Evolutionary conservation across 2,113 vertebrate species (phyloP).

Genomic region (Megaceryle torquata): DNA sequence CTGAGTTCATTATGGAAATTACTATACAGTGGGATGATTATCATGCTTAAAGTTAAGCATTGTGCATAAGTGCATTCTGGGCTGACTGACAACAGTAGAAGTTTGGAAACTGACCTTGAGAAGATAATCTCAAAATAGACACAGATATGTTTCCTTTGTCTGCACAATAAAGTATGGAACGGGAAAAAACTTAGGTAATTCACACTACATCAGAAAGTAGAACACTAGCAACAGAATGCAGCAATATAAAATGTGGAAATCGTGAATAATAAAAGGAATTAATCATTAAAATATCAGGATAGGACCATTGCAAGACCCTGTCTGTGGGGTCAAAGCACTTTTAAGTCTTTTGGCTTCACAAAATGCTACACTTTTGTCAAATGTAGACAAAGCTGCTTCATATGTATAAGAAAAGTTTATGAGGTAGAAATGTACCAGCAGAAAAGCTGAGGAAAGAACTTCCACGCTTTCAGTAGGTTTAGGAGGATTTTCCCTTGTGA

Average conservation of each 20-base stretch:
- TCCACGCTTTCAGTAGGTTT: neutral
- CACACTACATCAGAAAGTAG: neutral
- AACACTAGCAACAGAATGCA: neutral
- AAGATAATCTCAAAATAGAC: neutral
- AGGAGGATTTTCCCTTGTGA: neutral
- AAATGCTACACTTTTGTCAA: neutral
- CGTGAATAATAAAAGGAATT: neutral
- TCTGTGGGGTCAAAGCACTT: neutral
- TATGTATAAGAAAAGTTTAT: neutral
- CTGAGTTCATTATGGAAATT: conserved; percentile 45
- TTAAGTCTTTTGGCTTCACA: neutral
- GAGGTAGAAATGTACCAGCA: neutral
- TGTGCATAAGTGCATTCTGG: neutral
- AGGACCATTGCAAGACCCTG: neutral
- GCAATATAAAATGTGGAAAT: neutral
- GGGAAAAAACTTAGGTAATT: neutral
- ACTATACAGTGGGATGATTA: conserved; percentile 4
- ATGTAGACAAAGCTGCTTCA: neutral
- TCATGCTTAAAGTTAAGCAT: conserved; percentile 2
- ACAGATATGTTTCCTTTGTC: neutral
- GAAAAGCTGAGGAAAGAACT: neutral
- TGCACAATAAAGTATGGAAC: neutral
- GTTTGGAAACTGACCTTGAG: conserved; percentile 18
- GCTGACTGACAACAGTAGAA: conserved; percentile 4
- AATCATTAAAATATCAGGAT: neutral